Percentiles rank a stretch among this genome's conserved stretches.
These are phyloP conservation scores for Sipha maydis DNA, from an alignment of 2,888 invertebrate genomes.

Conservation along the genomic window DNA sequence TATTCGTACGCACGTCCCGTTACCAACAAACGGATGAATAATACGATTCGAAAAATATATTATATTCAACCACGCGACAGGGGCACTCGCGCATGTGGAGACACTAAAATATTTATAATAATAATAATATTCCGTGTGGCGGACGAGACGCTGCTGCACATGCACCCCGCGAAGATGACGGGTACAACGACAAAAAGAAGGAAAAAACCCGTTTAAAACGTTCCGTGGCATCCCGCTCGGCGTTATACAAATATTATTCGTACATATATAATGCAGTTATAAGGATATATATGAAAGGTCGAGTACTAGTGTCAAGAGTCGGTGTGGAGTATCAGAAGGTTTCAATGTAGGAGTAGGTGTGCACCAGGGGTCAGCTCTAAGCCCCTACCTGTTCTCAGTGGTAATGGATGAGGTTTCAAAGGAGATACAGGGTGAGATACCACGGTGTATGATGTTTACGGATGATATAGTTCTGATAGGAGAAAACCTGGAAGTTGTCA, in stretches of 20 bases:
- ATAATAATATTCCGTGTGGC: not conserved
- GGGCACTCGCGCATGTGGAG: not conserved
- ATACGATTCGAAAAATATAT: not conserved
- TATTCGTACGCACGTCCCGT: not conserved
- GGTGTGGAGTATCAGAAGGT: too few species aligned
- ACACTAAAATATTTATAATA: not conserved
- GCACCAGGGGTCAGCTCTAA: too few species aligned
- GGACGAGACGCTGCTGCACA: not conserved
- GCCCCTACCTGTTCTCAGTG: too few species aligned
- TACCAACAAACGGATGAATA: not conserved
- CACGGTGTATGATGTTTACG: too few species aligned
- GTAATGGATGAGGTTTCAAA: too few species aligned
- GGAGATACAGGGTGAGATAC: too few species aligned
- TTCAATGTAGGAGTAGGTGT: too few species aligned
- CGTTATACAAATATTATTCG: not conserved
- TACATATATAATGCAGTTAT: not conserved
- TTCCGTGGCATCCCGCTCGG: not conserved
- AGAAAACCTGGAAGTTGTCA: too few species aligned
- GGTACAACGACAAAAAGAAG: not conserved
- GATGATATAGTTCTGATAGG: too few species aligned
- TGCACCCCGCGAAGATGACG: slow-evolving; percentile 39
- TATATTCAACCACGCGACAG: not conserved
- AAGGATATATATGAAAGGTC: too few species aligned
- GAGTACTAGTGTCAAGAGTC: too few species aligned
- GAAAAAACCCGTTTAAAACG: slow-evolving; percentile 18